Conservation (phyloP, 2,888 invertebrate genomes). For the Eutolmus rufibarbis region DNA sequence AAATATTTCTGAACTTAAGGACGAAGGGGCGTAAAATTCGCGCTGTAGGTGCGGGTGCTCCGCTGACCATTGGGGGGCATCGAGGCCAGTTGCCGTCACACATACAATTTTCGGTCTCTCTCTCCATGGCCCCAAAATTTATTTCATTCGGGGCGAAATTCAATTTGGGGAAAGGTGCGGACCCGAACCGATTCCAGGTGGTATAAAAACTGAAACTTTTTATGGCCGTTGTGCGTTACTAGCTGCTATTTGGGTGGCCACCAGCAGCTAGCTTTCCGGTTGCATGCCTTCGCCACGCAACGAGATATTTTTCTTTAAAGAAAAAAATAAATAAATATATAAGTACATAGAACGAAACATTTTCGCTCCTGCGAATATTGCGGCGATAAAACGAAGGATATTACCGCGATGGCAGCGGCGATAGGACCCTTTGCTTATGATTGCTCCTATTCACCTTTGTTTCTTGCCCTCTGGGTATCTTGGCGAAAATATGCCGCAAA, state of each 20-base stretch:
- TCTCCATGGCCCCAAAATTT: not conserved
- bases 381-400: slow-evolving; percentile 28
- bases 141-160: slow-evolving; percentile 4
- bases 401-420: not conserved
- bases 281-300: slow-evolving; percentile 45
- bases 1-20: slow-evolving; percentile 6
- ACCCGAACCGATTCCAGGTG: slow-evolving; percentile 15
- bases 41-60: not conserved
- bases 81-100: not conserved
- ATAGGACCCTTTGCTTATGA: not conserved
- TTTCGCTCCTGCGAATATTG: slow-evolving; percentile 6
- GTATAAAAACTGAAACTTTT: slow-evolving; percentile 44
- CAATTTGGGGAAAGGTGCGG: slow-evolving; percentile 30
- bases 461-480: not conserved
- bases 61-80: not conserved
- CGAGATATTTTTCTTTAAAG: slow-evolving; percentile 24
- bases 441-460: slow-evolving; percentile 11
- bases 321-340: not conserved
- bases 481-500: not conserved
- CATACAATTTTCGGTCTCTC: not conserved
- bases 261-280: slow-evolving; percentile 45
- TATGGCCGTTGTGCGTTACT: slow-evolving; percentile 51
- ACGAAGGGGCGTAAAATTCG: slow-evolving; percentile 6
- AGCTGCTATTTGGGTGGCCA: slow-evolving; percentile 49
- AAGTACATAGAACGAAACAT: not conserved